A percentile compares a stretch with the other conserved stretches of the same genome.
These are phyloP conservation scores for Eulemur rufifrons DNA, from an alignment of 2,113 vertebrate species.

Conservation along the genomic window DNA sequence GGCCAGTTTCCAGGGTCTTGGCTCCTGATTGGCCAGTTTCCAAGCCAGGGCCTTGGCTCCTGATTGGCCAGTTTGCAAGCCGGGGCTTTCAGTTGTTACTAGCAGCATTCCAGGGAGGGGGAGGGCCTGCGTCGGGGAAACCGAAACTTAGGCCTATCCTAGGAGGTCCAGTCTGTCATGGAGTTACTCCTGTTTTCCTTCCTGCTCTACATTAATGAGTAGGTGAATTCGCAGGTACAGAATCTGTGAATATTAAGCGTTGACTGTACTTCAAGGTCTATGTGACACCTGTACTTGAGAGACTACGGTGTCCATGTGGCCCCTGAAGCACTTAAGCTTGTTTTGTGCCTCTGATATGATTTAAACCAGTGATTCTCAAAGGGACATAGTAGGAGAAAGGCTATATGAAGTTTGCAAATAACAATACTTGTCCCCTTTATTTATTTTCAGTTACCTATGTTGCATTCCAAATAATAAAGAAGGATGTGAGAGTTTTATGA, in stretches of 20 bases:
- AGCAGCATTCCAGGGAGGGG: no score
- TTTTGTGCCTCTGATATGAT: background rate
- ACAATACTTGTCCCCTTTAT: background rate
- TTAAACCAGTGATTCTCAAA: constrained; percentile 14
- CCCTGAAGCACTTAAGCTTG: background rate
- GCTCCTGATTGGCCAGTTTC: no score
- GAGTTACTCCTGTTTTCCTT: no score
- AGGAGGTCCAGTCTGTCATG: no score
- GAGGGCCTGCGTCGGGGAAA: no score
- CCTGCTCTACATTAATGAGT: background rate
- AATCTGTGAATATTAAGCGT: background rate
- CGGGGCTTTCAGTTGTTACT: no score
- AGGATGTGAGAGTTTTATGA: background rate
- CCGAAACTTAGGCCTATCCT: no score
- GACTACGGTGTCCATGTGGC: background rate
- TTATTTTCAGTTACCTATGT: background rate
- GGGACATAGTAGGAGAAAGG: background rate
- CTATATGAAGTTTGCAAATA: background rate
- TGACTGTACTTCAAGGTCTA: background rate
- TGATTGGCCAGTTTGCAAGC: no score
- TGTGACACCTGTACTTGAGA: background rate
- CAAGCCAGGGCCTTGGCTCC: no score
- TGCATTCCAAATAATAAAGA: background rate
- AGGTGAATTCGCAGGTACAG: background rate
- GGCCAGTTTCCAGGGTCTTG: no score